Base-by-base conservation (phyloP, 2,113 vertebrate genomes). In the Coracopsis vasa region DNA sequence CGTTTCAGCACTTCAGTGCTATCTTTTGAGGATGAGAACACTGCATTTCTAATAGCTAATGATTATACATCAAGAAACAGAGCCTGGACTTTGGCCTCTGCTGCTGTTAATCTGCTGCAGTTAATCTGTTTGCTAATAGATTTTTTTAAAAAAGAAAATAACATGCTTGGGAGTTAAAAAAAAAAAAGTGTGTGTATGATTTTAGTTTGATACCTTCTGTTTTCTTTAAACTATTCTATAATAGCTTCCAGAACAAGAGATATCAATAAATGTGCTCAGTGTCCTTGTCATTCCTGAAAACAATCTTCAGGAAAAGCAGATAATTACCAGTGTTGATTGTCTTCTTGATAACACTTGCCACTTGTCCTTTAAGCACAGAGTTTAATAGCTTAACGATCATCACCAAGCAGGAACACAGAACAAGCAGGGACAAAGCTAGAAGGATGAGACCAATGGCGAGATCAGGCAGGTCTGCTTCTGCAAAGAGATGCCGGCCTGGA, bases 351-450 rank as follows among this genome's bases (percentile, higher is more conserved):
- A 99, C 90, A 9, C 97, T 73, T 0, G 99, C 99, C 47, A 99
- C 99, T 98, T 99, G 99, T 50, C 99, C 99, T 95, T 98, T 98
- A 66, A 99, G 98, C 98, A 99, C 98, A 25, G 99, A 99, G 97
- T 99, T 99, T 91, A 99, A 98, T 45, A 99, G 95, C 95, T 99
- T 99, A 96, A 99, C 99, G 0, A 99, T 99, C 90, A 98, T 95
- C 94, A 99, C 98, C 96, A 99, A 98, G 96, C 99, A 99, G 74
- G 98, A 97, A 45, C 99, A 99, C 61, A 99, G 98, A 79, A 98
- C 74, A 17, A 99, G 33, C 94, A 99, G 84, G 13, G 99, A 99
- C 62, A 97, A 18, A 7, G 97, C 97, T 71, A 99, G 98, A 8
- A 99, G 98, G 48, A 99, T 99, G 95, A 99, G 96, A 12, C 99